phyloP scores from a whole-genome alignment of 2,797 vertebrate species.

The Melopsittacus undulatus region DNA sequence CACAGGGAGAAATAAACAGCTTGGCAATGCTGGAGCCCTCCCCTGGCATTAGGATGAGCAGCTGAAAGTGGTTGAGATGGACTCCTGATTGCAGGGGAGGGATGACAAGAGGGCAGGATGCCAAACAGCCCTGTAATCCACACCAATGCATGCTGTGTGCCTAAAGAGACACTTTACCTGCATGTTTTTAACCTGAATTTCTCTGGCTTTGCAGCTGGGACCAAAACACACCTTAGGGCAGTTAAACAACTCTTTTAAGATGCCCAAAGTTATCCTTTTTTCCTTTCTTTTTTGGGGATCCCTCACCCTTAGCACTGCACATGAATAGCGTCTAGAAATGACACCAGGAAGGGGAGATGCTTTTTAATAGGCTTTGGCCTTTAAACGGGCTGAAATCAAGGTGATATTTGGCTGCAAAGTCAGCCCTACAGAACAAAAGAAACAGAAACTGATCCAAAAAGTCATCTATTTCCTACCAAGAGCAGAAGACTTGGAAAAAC shows the following conservation, averaged over 20 bases:
- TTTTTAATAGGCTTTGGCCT: conserved; percentile 40
- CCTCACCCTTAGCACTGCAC: neutral
- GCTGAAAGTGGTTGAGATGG: accelerated
- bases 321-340: neutral
- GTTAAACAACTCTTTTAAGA: neutral
- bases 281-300: neutral
- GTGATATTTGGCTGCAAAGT: neutral
- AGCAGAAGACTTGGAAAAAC: neutral
- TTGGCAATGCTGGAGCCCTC: neutral
- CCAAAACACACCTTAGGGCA: neutral
- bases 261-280: neutral
- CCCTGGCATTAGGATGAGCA: neutral
- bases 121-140: neutral
- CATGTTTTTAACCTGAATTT: neutral
- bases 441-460: neutral
- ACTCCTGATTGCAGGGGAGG: neutral
- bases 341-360: neutral
- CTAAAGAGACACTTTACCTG: neutral
- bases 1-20: neutral
- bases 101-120: neutral
- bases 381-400: conserved; percentile 10
- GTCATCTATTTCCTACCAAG: neutral
- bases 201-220: neutral
- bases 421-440: neutral
- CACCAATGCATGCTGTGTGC: accelerated